Evolutionary conservation across 2,113 vertebrate genomes (phyloP).

Genomic region (Gopherus evgoodei): DNA sequence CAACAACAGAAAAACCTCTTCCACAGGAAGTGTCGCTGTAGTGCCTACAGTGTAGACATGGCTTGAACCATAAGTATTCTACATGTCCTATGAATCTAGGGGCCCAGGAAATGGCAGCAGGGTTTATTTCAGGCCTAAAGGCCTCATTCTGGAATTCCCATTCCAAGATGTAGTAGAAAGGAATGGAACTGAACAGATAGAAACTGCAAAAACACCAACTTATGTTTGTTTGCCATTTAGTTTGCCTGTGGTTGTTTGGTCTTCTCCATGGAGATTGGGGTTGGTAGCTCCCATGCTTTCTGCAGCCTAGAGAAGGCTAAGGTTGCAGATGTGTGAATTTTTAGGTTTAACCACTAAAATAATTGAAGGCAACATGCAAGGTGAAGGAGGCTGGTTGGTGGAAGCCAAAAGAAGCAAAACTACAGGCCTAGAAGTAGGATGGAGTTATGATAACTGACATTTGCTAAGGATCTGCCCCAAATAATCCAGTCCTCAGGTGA

Average conservation of each 20-base stretch:
- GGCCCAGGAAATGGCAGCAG: neutral
- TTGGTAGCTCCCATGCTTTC: rapidly evolving
- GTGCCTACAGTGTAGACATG: too few species aligned
- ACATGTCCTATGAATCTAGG: neutral
- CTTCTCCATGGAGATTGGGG: neutral
- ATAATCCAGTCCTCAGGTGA: neutral
- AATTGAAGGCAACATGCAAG: rapidly evolving
- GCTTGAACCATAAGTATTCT: neutral
- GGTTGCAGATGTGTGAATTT: neutral
- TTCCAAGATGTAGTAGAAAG: neutral
- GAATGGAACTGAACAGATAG: neutral
- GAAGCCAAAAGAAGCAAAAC: neutral
- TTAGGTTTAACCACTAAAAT: neutral
- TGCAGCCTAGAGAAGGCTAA: neutral
- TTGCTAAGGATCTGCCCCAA: neutral
- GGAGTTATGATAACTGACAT: rapidly evolving
- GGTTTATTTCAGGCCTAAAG: rapidly evolving
- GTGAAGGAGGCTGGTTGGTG: neutral
- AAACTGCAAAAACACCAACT: neutral
- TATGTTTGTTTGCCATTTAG: neutral
- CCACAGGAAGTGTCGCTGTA: too few species aligned
- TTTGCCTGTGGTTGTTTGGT: neutral
- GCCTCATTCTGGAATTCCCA: rapidly evolving
- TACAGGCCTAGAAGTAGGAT: neutral
- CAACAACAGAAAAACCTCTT: too few species aligned